These are phyloP conservation scores for Mobula hypostoma DNA, from an alignment of 2,113 vertebrate genomes.

Conservation along the genomic window DNA sequence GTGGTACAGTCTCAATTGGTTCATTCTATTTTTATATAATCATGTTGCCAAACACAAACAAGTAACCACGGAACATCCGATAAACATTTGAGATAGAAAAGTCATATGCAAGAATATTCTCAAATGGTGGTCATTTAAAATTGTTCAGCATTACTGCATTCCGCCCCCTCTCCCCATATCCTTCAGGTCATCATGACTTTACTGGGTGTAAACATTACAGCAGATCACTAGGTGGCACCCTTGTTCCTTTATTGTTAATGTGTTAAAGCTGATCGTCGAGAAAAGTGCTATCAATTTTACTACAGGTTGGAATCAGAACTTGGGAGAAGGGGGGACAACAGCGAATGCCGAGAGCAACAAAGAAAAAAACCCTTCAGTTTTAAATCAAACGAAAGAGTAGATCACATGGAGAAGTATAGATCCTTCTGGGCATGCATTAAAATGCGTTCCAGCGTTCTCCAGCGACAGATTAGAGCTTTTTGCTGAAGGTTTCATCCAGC, in stretches of 20 bases:
- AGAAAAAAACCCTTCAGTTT: neutral
- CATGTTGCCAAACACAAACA: too few species aligned
- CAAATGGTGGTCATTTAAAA: neutral
- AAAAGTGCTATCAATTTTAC: neutral
- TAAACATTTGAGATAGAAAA: neutral
- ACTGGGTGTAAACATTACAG: neutral
- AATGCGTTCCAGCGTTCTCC: neutral
- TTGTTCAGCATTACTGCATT: neutral
- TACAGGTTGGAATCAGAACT: neutral
- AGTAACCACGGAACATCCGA: neutral
- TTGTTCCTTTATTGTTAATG: neutral
- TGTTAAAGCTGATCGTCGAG: neutral
- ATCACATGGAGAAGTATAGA: neutral
- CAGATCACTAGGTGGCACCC: slow-evolving; percentile 16
- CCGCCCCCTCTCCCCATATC: too few species aligned
- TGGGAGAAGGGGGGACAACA: neutral
- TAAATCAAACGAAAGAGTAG: neutral
- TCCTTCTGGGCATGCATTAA: neutral
- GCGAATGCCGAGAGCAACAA: neutral
- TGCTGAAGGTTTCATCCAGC: neutral
- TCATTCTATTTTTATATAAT: neutral
- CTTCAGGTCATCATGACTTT: neutral
- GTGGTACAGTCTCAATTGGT: neutral
- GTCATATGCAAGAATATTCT: neutral
- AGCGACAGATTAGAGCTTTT: neutral